These are phyloP conservation scores for Pectinophora gossypiella DNA, from an alignment of 1,140 invertebrate genomes.

Conservation along the genomic window DNA sequence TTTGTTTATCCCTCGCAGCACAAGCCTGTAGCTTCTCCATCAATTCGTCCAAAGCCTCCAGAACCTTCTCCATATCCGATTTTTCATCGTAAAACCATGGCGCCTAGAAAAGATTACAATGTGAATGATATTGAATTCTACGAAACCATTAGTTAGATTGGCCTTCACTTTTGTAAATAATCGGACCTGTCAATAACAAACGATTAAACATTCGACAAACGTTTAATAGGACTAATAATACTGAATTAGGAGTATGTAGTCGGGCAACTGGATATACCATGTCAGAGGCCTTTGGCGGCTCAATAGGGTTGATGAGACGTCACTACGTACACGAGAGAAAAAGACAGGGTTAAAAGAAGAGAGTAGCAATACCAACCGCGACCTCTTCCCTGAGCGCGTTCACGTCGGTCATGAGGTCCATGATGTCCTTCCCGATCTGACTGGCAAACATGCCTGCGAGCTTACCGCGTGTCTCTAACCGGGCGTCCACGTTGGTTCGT, in stretches of 20 bases:
- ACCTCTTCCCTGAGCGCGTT: slow-evolving; percentile 80
- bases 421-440: slow-evolving; percentile 79
- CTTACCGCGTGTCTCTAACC: slow-evolving; percentile 73
- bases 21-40: slow-evolving; percentile 78
- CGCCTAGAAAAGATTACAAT: slow-evolving; percentile 70
- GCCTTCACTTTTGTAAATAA: too few species aligned
- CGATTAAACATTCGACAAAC: too few species aligned
- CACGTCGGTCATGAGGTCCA: slow-evolving; percentile 79
- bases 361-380: too few species aligned
- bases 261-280: too few species aligned
- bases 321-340: too few species aligned
- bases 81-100: slow-evolving; percentile 83
- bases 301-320: too few species aligned
- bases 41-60: slow-evolving; percentile 78
- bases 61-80: slow-evolving; percentile 80
- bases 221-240: too few species aligned
- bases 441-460: slow-evolving; percentile 76
- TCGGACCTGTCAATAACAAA: too few species aligned
- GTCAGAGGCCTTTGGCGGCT: too few species aligned
- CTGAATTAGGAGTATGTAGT: too few species aligned
- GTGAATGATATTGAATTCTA: not conserved
- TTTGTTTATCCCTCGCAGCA: slow-evolving; percentile 80
- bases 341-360: too few species aligned
- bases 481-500: slow-evolving; percentile 74
- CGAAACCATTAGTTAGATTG: not conserved